phyloP scores from a whole-genome alignment of 2,113 vertebrate species.

The Aptenodytes forsteri region DNA sequence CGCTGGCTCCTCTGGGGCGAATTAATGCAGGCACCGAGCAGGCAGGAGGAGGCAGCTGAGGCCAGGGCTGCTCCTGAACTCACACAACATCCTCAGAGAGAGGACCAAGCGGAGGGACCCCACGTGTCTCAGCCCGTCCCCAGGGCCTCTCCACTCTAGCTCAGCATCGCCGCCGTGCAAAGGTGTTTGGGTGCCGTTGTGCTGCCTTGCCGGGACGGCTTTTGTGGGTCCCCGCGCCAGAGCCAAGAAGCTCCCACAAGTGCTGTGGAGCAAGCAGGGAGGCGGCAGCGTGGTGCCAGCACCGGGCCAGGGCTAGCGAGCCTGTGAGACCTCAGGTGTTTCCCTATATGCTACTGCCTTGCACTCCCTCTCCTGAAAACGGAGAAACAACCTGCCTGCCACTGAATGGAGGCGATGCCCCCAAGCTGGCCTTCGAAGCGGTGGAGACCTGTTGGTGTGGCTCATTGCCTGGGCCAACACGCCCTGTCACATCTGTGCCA shows the following conservation, averaged over 20 bases:
- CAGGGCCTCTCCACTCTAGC: no score
- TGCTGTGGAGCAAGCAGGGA: not conserved
- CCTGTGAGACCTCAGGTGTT: not conserved
- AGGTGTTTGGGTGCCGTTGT: not conserved
- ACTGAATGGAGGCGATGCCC: fast-evolving
- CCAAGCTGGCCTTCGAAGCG: not conserved
- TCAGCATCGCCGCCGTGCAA: fast-evolving
- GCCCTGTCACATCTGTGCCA: fast-evolving
- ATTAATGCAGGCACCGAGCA: not conserved
- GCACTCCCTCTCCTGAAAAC: not conserved
- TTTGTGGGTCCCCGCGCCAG: no score
- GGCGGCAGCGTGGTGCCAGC: not conserved
- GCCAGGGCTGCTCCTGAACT: not conserved
- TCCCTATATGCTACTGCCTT: not conserved
- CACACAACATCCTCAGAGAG: not conserved
- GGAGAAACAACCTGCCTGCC: fast-evolving
- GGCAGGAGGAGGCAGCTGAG: not conserved
- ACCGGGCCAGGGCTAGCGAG: fast-evolving
- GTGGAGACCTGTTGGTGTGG: not conserved
- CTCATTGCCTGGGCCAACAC: not conserved
- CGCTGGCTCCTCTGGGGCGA: not conserved
- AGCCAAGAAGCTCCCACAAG: not conserved
- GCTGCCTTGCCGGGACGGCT: not conserved
- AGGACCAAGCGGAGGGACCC: fast-evolving
- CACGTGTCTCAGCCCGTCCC: fast-evolving